Evolutionary conservation across 2,888 invertebrate genomes (phyloP).

Genomic region (Rambutsinella grinnellia): DNA sequence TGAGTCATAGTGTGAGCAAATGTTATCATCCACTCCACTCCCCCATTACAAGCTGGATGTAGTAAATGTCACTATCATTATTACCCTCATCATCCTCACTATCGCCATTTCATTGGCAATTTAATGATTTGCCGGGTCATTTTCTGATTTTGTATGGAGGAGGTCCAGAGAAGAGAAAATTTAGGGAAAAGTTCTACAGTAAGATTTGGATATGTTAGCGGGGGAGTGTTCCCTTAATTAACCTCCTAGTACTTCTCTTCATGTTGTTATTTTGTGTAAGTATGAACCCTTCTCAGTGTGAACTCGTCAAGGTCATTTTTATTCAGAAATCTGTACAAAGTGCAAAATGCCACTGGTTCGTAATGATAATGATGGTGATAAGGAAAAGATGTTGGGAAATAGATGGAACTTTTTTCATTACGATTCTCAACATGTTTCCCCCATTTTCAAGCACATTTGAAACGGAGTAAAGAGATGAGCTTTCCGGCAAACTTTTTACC

Average conservation of each 20-base stretch:
- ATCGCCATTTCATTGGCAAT: conserved; percentile 27
- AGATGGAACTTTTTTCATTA: conserved; percentile 4
- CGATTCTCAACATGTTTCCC: conserved; percentile 9
- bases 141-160: neutral
- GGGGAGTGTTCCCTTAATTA: conserved; percentile 1
- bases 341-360: neutral
- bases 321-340: neutral
- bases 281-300: too few relatives aligned
- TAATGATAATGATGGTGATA: neutral
- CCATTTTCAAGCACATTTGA: neutral
- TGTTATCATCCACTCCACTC: neutral
- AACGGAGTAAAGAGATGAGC: neutral
- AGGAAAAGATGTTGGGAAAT: neutral
- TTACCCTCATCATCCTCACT: neutral
- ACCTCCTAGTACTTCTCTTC: neutral
- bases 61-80: conserved; percentile 13
- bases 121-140: conserved; percentile 28
- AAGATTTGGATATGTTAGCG: neutral
- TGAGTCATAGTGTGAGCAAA: neutral
- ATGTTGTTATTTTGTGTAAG: too few relatives aligned
- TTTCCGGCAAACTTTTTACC: neutral
- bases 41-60: neutral
- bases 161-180: neutral
- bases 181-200: neutral
- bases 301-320: neutral